Evolutionary conservation across 1,140 invertebrate genomes (phyloP), one percentile per base, ranked within the genome.

Genomic region (Glomeris maerens): DNA sequence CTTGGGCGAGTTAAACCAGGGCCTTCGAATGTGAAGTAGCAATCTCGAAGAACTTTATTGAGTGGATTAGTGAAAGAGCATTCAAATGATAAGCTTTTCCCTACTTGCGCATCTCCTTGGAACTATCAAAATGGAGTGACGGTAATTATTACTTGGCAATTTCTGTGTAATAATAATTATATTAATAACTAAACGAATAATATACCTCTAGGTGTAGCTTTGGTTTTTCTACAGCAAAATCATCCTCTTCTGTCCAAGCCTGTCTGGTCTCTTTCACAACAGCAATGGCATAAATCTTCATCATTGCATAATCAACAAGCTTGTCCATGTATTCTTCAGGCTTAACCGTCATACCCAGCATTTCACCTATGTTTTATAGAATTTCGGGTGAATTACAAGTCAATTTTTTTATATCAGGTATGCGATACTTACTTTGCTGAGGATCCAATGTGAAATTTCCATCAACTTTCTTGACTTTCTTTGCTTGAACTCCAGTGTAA

Each of bases 211-310:
- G 72, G 17, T 66, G 63, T 36, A 84, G 75, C 44, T 65, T 73
- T 1, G 81, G 81, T 53, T 80, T 83, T 1, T 78, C 59, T 0
- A 84, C 71, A 64, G 81, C 75, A 65, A 83, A 81, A 62, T 82
- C 79, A 56, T 82, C 79, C 55, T 82, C 80, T 39, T 78, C 79
- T 1, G 78, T 75, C 79, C 80, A 83, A 3, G 78, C 76, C 59
- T 83, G 79, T 23, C 74, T 75, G 2, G 81, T 84, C 62, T 84
- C 80, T 41, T 73, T 65, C 0, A 84, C 80, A 3, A 73, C 75
- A 27, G 77, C 78, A 59, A 81, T 77, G 3, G 76, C 75, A 26
- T 77, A 77, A 40, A 83, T 70, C 63, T 83, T 83, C 72, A 84
- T 76, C 61, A 78, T 80, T 54, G 77, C 77, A 59, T 82, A 80